phyloP scores from a whole-genome alignment of 2,888 invertebrate species.

The Ectemnius cavifrons region DNA sequence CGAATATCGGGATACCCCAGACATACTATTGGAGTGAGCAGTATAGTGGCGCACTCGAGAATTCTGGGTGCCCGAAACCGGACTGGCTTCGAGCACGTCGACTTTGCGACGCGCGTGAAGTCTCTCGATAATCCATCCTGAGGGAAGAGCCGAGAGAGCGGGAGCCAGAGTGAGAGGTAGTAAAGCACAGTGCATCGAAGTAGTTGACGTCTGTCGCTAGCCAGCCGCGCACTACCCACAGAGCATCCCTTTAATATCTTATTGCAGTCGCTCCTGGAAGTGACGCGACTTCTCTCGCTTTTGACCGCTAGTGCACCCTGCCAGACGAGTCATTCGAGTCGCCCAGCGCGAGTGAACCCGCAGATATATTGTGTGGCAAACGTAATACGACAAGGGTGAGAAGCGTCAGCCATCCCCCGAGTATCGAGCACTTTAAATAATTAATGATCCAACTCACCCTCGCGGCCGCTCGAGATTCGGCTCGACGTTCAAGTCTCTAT shows the following conservation, averaged over 20 bases:
- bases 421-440: conserved; percentile 6
- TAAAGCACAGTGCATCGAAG: too few relatives aligned
- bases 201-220: conserved; percentile 29
- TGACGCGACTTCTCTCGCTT: conserved; percentile 27
- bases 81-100: not conserved
- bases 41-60: not conserved
- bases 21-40: not conserved
- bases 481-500: too few relatives aligned
- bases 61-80: not conserved
- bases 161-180: too few relatives aligned
- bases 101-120: conserved; percentile 6
- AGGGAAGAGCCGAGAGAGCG: not conserved
- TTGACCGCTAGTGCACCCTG: not conserved
- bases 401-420: not conserved
- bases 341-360: not conserved
- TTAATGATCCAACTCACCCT: not conserved
- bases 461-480: not conserved
- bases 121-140: conserved; percentile 22
- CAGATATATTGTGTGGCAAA: conserved; percentile 5
- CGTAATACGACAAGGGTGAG: conserved; percentile 3
- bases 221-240: conserved; percentile 29
- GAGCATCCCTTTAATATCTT: conserved; percentile 52
- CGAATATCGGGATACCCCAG: not conserved
- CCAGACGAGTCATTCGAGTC: too few relatives aligned
- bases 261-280: conserved; percentile 27